Evolutionary conservation across 2,113 vertebrate genomes (phyloP).

Genomic region (Meriones unguiculatus): DNA sequence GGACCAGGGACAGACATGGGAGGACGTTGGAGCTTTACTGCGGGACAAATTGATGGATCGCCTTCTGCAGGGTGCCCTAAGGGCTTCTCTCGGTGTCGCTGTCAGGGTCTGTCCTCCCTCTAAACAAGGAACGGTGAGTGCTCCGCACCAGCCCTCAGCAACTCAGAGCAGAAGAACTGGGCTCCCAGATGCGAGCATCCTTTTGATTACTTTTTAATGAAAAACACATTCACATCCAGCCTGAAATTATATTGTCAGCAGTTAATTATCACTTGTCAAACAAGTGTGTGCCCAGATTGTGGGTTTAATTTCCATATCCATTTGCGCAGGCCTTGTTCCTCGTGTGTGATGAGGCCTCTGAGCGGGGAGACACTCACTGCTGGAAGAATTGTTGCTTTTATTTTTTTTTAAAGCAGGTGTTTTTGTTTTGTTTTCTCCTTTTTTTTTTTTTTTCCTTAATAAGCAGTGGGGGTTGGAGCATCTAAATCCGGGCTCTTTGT

Average conservation of each 20-base stretch:
- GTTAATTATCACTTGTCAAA: conserved; percentile 89
- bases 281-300: conserved; percentile 66
- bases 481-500: conserved; percentile 49
- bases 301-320: conserved; percentile 77
- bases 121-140: not conserved
- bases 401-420: conserved; percentile 49
- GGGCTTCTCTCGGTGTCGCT: not conserved
- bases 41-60: not conserved
- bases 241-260: conserved; percentile 85
- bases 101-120: fast-evolving
- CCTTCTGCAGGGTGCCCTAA: not conserved
- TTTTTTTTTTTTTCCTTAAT: not conserved
- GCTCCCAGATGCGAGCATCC: not conserved
- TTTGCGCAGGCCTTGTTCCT: conserved; percentile 61
- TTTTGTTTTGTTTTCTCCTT: not conserved
- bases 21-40: not conserved
- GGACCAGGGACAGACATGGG: not conserved
- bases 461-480: conserved; percentile 42
- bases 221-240: conserved; percentile 82
- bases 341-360: conserved; percentile 58
- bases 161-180: not conserved
- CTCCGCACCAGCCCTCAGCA: not conserved
- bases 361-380: conserved; percentile 61
- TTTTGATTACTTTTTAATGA: conserved; percentile 83
- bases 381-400: conserved; percentile 57